Base-by-base conservation (phyloP, 2,113 vertebrate genomes). In the Xenopus tropicalis region DNA sequence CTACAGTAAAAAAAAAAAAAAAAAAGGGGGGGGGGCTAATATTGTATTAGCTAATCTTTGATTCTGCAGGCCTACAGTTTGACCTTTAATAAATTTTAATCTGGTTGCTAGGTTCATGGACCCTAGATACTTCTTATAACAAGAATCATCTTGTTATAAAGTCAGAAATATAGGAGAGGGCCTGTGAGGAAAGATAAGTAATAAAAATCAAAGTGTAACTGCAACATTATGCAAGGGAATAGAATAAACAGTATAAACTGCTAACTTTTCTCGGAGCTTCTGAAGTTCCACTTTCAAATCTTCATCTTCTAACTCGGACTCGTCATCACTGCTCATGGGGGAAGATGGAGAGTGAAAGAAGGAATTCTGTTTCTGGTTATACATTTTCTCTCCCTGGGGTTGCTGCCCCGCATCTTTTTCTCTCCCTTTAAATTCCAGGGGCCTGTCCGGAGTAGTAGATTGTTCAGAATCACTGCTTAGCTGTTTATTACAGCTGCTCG, bases 261-360 rank as follows among this genome's bases (percentile, higher is more conserved):
- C 91, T 91, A 84, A 96, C 94, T 95, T 96, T 82, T 96, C 91
- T 83, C 92, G 85, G 51, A 96, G 89, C 79, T 78, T 90, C 70
- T 95, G 93, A 48, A 96, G 87, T 63, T 95, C 94, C 71, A 79
- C 87, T 79, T 87, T 93, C 63, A 96, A 84, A 64, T 93, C 93
- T 76, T 95, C 93, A 70, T 95, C 93, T 79, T 95, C 95, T 71
- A 94, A 80, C 80, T 94, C 93, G 10, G 93, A 93, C 64, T 93
- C 93, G 77, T 94, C 87, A 48, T 94, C 93, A 63, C 94, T 94
- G 19, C 93, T 96, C 85, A 90, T 92, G 17, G 89, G 84, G 3
- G 93, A 93, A 14, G 93, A 94, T 65, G 92, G 90, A 0, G 88
- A 91, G 72, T 94, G 93, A 67, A 86, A 81, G 24, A 80, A 78